These are phyloP conservation scores for Sphaerophoria rueppellii DNA, from an alignment of 2,888 invertebrate genomes.

Conservation along the genomic window DNA sequence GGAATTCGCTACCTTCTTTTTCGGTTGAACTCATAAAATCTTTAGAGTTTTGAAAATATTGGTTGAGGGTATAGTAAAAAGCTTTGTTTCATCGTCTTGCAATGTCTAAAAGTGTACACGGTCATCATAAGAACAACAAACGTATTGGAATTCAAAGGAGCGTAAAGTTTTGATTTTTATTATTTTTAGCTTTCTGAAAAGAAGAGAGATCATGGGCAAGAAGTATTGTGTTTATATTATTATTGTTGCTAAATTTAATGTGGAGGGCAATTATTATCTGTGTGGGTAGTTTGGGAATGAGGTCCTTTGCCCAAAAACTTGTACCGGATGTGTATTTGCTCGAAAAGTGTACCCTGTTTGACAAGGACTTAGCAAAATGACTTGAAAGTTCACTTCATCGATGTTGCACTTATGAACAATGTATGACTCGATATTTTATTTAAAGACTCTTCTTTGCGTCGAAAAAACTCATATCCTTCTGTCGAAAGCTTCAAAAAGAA, in stretches of 20 bases:
- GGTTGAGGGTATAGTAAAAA: slow-evolving; percentile 37
- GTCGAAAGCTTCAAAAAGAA: not conserved
- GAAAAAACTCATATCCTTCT: slow-evolving; percentile 9
- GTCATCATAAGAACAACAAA: slow-evolving; percentile 63
- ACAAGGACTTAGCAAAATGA: not conserved
- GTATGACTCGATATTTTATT: slow-evolving; percentile 44
- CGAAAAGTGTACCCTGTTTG: no score
- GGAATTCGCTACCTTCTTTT: slow-evolving; percentile 10
- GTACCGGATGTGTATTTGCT: no score
- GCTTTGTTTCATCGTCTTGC: not conserved
- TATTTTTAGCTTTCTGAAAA: not conserved
- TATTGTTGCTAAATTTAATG: slow-evolving; percentile 21
- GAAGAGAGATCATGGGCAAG: slow-evolving; percentile 21
- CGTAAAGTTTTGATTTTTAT: slow-evolving; percentile 50
- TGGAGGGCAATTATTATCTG: slow-evolving; percentile 4
- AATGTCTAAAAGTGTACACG: slow-evolving; percentile 26
- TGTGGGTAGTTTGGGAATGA: no score
- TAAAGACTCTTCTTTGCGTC: slow-evolving; percentile 5
- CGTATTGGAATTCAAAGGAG: slow-evolving; percentile 34
- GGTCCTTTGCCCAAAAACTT: no score
- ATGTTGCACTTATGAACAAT: slow-evolving; percentile 38
- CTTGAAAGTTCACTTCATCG: slow-evolving; percentile 18
- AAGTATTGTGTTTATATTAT: slow-evolving; percentile 35
- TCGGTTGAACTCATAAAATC: slow-evolving; percentile 56
- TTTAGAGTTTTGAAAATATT: slow-evolving; percentile 57